These are phyloP conservation scores for Ryuthela nishihirai DNA, from an alignment of 2,888 invertebrate species.

Conservation along the genomic window DNA sequence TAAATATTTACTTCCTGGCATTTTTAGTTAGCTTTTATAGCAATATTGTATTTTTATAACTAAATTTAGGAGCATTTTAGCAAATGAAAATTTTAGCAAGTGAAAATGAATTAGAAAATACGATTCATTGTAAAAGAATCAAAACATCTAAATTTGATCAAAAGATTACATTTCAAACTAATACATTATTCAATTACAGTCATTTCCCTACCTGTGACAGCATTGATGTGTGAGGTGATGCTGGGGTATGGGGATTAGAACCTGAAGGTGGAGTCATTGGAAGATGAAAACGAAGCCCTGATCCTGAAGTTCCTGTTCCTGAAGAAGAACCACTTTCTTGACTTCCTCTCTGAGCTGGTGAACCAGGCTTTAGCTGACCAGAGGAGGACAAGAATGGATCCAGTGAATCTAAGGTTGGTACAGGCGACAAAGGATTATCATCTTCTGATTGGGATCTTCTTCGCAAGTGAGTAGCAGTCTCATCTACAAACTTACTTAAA, in stretches of 20 bases:
- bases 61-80: no score
- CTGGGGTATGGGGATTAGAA: constrained; percentile 80
- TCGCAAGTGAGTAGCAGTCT: constrained; percentile 71
- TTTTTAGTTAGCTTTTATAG: no score
- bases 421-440: constrained; percentile 93
- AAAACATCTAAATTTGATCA: no score
- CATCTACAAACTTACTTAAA: constrained; percentile 89
- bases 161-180: neutral
- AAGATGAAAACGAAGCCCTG: constrained; percentile 63
- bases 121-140: no score
- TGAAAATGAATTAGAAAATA: constrained; percentile 11
- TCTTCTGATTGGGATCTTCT: constrained; percentile 84
- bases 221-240: constrained; percentile 68
- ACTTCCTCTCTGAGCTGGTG: constrained; percentile 43
- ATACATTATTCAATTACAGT: constrained; percentile 44
- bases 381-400: constrained; percentile 50
- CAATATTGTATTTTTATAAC: no score
- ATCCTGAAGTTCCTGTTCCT: constrained; percentile 58
- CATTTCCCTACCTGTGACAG: constrained; percentile 43
- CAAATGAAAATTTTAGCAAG: no score
- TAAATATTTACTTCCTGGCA: no score
- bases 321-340: constrained; percentile 41
- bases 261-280: constrained; percentile 75
- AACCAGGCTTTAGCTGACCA: constrained; percentile 42
- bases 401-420: constrained; percentile 67